Evolutionary conservation across 1,140 invertebrate species (phyloP), one percentile per base, ranked within the genome.

Genomic region (Penaeus vannamei): DNA sequence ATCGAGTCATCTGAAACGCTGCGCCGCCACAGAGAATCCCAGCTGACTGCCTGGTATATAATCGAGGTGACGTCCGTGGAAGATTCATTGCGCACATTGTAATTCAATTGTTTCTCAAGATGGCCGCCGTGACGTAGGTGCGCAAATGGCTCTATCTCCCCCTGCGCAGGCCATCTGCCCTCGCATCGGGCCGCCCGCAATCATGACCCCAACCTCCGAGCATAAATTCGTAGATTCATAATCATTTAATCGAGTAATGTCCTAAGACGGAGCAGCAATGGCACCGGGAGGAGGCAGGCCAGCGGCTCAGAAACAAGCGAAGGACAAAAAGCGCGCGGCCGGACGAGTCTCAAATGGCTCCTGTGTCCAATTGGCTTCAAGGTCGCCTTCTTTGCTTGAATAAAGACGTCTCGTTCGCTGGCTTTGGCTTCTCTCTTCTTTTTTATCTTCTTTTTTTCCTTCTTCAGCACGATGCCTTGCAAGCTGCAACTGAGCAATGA

Each of bases 51-150:
- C 86, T 69, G 81, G 62, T 72, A 83, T 88, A 76, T 88, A 88
- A 88, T 88, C 66, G 29, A 84, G 69, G 46, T 83, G 86, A 88
- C 86, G 86, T 64, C 80, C 86, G 81, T 88, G 86, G 86, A 88
- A 83, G 86, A 88, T 88, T 88, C 86, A 88, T 88, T 80, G 77
- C 80, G 86, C 80, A 88, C 86, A 88, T 88, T 88, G 86, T 88
- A 88, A 88, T 88, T 88, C 86, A 88, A 88, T 88, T 88, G 86
- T 88, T 88, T 88, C 81, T 88, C 86, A 88, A 88, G 86, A 88
- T 88, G 86, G 86, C 86, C 86, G 86, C 86, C 86, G 64, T 83
- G 80, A 88, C 86, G 80, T 61, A 76, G 86, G 53, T 88, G 86
- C 86, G 86, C 86, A 82, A 88, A 88, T 88, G 86, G 86, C 86